Evolutionary conservation across 2,797 vertebrate species (phyloP).

Genomic region (Carcharodon carcharias): DNA sequence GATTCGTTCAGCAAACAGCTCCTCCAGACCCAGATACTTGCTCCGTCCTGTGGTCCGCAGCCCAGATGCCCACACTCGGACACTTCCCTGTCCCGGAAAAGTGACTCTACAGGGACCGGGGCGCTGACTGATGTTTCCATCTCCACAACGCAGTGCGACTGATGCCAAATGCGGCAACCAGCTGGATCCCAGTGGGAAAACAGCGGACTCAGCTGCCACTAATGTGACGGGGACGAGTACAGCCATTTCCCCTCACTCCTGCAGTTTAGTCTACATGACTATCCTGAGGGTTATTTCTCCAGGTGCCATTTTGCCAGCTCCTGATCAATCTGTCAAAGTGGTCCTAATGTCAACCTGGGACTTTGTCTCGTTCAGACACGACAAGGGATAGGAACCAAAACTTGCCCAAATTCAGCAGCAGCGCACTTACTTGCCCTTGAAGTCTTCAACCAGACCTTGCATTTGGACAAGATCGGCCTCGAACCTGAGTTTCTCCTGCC

Average conservation of each 20-base stretch:
- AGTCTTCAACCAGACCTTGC: slow-evolving; percentile 68
- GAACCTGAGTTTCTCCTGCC: slow-evolving; percentile 65
- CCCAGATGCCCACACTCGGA: neutral
- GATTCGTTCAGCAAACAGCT: too few relatives aligned
- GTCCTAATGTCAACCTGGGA: neutral
- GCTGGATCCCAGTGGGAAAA: too few relatives aligned
- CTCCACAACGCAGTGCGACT: too few relatives aligned
- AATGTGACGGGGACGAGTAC: neutral
- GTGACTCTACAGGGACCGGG: too few relatives aligned
- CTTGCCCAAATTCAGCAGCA: neutral
- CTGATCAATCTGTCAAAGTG: neutral
- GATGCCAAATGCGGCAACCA: too few relatives aligned
- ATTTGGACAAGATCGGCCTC: slow-evolving; percentile 66
- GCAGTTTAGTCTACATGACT: neutral
- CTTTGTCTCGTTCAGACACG: too few relatives aligned
- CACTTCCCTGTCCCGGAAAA: too few relatives aligned
- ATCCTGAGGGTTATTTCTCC: neutral
- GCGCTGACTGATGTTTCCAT: neutral
- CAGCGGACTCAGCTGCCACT: too few relatives aligned
- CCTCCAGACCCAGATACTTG: neutral
- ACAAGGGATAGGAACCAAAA: neutral
- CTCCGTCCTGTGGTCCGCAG: neutral
- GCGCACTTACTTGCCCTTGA: slow-evolving; percentile 61
- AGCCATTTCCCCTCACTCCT: too few relatives aligned
- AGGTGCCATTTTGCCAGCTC: neutral